Conservation (phyloP, 1,140 invertebrate genomes). For the Cotesia vestalis region DNA sequence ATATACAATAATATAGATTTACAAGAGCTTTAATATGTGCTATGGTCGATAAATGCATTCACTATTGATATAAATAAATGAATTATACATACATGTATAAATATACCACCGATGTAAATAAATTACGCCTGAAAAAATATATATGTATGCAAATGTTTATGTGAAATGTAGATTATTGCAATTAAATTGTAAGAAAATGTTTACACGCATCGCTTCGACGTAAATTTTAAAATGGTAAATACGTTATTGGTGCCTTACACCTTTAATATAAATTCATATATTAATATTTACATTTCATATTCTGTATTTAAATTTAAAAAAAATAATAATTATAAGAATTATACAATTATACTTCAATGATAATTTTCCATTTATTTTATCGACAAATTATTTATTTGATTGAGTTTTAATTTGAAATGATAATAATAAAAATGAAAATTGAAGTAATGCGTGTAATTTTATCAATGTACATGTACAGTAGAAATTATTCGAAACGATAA, state of each 20-base stretch:
- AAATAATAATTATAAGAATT: too few relatives aligned
- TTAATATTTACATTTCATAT: neutral
- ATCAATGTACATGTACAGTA: too few relatives aligned
- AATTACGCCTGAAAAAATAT: neutral
- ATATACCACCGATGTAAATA: too few relatives aligned
- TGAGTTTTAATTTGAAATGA: too few relatives aligned
- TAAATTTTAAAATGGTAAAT: neutral
- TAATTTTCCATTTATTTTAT: too few relatives aligned
- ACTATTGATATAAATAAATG: slow-evolving; percentile 10
- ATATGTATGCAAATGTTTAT: slow-evolving; percentile 16
- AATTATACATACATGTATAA: neutral
- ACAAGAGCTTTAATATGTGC: slow-evolving; percentile 34
- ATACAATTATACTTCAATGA: too few relatives aligned
- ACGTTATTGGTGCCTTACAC: slow-evolving; percentile 33
- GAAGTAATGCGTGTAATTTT: too few relatives aligned
- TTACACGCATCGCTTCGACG: slow-evolving; percentile 17
- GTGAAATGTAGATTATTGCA: slow-evolving; percentile 16
- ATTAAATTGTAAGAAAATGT: slow-evolving; percentile 16
- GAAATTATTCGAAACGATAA: too few relatives aligned
- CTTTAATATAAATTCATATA: slow-evolving; percentile 3
- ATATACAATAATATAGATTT: slow-evolving; percentile 24
- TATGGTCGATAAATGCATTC: slow-evolving; percentile 18
- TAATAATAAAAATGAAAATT: too few relatives aligned
- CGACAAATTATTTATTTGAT: too few relatives aligned
- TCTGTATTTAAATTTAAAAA: too few relatives aligned